Evolutionary conservation across 1,140 invertebrate genomes (phyloP).

Genomic region (Camponotus vicinus): DNA sequence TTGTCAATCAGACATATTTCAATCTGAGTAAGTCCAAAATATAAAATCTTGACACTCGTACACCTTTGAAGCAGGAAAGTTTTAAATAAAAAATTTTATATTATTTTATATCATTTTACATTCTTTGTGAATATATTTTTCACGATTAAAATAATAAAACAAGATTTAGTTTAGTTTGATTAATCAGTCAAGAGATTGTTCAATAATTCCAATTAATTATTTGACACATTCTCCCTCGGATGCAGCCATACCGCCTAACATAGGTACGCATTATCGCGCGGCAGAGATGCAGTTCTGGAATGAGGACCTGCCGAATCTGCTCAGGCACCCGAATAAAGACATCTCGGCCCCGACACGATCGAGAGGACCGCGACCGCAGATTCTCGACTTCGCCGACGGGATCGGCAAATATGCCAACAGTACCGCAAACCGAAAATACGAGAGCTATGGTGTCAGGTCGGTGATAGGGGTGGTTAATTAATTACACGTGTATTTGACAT

Average conservation of each 20-base stretch:
- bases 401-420: constrained; percentile 75
- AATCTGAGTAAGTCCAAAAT: constrained; percentile 89
- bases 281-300: constrained; percentile 92
- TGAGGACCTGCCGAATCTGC: constrained; percentile 88
- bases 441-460: constrained; percentile 49
- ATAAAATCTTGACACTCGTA: not conserved
- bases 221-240: not conserved
- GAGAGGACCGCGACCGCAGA: constrained; percentile 76
- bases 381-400: constrained; percentile 78
- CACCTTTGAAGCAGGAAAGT: not conserved
- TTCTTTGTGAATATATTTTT: not conserved
- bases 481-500: not conserved
- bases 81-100: not conserved
- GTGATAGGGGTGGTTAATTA: constrained; percentile 11
- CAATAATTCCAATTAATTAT: too few relatives aligned
- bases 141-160: too few relatives aligned
- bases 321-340: constrained; percentile 83
- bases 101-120: not conserved
- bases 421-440: constrained; percentile 65
- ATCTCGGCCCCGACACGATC: constrained; percentile 62
- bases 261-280: constrained; percentile 88
- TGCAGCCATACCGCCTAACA: constrained; percentile 90
- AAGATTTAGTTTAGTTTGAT: too few relatives aligned
- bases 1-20: constrained; percentile 90
- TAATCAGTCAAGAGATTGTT: too few relatives aligned